Evolutionary conservation across 2,797 vertebrate genomes (phyloP), one percentile per base, ranked within the genome.

Genomic region (Valencia hispanica): DNA sequence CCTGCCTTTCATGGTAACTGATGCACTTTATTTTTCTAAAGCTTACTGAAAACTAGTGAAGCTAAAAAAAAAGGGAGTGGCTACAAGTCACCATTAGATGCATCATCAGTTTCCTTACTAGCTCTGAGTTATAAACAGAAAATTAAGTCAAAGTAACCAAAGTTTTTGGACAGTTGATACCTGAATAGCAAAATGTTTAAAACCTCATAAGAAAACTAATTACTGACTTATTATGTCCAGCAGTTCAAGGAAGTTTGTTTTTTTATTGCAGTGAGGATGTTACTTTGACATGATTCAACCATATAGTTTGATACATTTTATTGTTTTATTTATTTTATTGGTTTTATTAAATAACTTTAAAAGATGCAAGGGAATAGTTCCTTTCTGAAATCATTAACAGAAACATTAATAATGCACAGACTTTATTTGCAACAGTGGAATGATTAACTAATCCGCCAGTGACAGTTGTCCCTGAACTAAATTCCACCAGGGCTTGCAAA

Each of bases 151-250:
- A 63, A 85, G 78, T 79, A 82, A 83, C 66, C 77, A 72, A 66
- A 68, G 48, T 72, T 57, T 84, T 83, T 84, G 73, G 59, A 80
- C 72, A 74, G 69, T 69, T 78, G 76, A 88, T 81, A 86, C 76
- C 68, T 50, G 74, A 87, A 83, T 78, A 73, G 63, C 72, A 77
- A 86, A 87, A 70, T 70, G 72, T 75, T 78, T 79, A 73, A 88
- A 86, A 80, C 78, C 79, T 84, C 73, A 74, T 39, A 82, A 51
- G 75, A 43, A 81, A 75, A 74, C 50, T 73, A 85, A 84, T 79
- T 73, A 86, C 75, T 53, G 9, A 74, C 69, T 84, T 76, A 80
- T 78, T 5, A 55, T n/a, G 41, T 68, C 43, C 34, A 74, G 10
- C n/a, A 12, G 47, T 61, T 70, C 1, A 63, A 68, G 75, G 39